Base-by-base conservation (phyloP, 2,113 vertebrate species). In the Alces alces region DNA sequence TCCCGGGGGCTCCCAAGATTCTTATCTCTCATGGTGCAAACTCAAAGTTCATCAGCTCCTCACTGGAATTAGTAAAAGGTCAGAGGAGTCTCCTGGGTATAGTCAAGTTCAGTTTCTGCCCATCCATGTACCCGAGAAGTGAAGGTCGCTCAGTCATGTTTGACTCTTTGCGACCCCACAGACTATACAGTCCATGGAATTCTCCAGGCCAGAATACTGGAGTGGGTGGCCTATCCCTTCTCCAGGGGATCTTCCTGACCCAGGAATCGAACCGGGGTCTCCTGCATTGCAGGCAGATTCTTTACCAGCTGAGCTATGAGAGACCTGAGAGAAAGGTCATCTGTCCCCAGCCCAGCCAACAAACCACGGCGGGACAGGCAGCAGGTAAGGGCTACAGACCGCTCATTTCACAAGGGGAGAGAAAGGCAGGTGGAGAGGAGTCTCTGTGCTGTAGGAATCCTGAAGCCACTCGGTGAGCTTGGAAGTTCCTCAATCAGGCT, bases 351-450 rank as follows among this genome's bases (percentile, higher is more conserved):
- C 39, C 12, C 39, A 25, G 30, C 17, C 4, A 2, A 3, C 11
- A 19, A 4, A 4, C 61, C 45, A 0, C 1, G 27, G 14, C 3
- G 27, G 19, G 4, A 17, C 27, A 27, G 28, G 47, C 47, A 27
- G n/a, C 10, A 0, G 14, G 12, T 15, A 5, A 54, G 17, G 50
- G 21, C 45, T 30, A 2, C 0, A 2, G n/a, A 43, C 55, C 6
- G 10, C 12, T 87, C 27, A 0, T 21, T 30, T 54, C 19, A 25
- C 30, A 27, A 54, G n/a, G 16, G 47, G 57, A 79, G 84, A 8
- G 52, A n/a, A 19, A 4, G 27, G 61, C 23, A 70, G 36, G n/a
- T 39, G 10, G 36, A 25, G 50, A 39, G 70, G 55, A 23, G 25
- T 30, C 45, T 50, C 6, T 7, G 39, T 15, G 3, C 33, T n/a